Conservation (phyloP, 53 echinoderm and acorn worm genomes). For the Astropecten irregularis region DNA sequence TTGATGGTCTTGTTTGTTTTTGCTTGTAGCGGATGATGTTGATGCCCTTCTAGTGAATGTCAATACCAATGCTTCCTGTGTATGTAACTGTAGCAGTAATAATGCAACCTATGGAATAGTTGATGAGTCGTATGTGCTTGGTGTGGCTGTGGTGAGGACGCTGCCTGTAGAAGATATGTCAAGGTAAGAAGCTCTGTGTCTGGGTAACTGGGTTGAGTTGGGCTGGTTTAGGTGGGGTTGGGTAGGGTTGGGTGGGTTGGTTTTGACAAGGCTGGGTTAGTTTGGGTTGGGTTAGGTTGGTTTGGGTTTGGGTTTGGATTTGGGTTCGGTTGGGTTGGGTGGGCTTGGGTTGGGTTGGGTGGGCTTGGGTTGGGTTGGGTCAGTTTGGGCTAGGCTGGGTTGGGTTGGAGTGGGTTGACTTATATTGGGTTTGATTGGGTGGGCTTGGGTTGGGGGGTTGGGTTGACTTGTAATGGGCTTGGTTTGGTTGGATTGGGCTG, state of each 20-base stretch:
- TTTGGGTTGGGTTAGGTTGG: background rate
- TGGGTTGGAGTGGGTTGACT: background rate
- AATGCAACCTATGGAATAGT: background rate
- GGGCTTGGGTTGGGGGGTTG: background rate
- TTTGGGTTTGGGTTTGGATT: too few relatives aligned
- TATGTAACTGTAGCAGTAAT: slow-evolving; percentile 47
- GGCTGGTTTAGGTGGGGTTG: background rate
- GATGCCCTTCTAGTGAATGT: background rate
- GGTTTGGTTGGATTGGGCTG: background rate
- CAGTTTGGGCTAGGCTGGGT: background rate
- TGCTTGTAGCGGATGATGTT: slow-evolving; percentile 26
- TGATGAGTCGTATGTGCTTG: slow-evolving; percentile 32
- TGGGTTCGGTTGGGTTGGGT: background rate
- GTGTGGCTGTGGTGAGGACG: slow-evolving; percentile 22
- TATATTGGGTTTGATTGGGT: background rate
- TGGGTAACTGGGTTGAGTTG: background rate
- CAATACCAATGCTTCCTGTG: slow-evolving; percentile 42
- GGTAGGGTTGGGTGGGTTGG: too few relatives aligned
- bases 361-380: too few relatives aligned
- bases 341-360: background rate
- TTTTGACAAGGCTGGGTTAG: too few relatives aligned
- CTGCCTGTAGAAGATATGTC: background rate
- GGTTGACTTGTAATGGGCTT: background rate
- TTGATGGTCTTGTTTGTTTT: too few relatives aligned
- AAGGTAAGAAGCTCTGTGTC: background rate